A percentile compares a stretch with the other conserved stretches of the same genome.
Evolutionary conservation across 1,140 invertebrate genomes (phyloP).

Genomic region (Hyphantria cunea): DNA sequence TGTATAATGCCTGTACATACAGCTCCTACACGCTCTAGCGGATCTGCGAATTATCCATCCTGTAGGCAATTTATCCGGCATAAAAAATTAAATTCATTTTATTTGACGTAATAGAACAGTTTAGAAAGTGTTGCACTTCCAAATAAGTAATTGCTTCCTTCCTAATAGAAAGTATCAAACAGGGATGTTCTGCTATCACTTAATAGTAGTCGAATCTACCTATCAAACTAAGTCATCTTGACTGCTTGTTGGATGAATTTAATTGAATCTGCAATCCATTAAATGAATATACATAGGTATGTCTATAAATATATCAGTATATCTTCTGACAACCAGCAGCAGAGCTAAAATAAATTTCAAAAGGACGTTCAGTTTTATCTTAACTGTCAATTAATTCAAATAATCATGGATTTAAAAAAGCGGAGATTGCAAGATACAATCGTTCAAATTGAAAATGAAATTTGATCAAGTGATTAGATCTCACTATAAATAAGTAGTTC

Average conservation of each 20-base stretch:
- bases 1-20: too few species aligned
- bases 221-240: slow-evolving; percentile 31
- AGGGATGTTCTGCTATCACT: slow-evolving; percentile 16
- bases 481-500: too few species aligned
- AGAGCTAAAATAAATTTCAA: too few species aligned
- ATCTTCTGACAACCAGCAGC: too few species aligned
- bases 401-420: too few species aligned
- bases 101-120: slow-evolving; percentile 8
- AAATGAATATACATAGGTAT: not conserved
- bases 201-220: slow-evolving; percentile 25
- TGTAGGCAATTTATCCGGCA: not conserved
- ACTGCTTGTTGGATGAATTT: slow-evolving; percentile 6
- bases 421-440: too few species aligned
- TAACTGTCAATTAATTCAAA: too few species aligned
- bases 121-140: slow-evolving; percentile 31
- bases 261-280: slow-evolving; percentile 11
- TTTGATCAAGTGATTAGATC: too few species aligned
- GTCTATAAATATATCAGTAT: too few species aligned
- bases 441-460: too few species aligned
- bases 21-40: not conserved
- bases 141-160: slow-evolving; percentile 43
- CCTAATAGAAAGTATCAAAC: slow-evolving; percentile 38
- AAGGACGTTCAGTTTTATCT: too few species aligned
- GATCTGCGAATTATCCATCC: not conserved
- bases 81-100: slow-evolving; percentile 3